phyloP scores from a whole-genome alignment of 2,888 invertebrate genomes.

The Strigamia crassipes region DNA sequence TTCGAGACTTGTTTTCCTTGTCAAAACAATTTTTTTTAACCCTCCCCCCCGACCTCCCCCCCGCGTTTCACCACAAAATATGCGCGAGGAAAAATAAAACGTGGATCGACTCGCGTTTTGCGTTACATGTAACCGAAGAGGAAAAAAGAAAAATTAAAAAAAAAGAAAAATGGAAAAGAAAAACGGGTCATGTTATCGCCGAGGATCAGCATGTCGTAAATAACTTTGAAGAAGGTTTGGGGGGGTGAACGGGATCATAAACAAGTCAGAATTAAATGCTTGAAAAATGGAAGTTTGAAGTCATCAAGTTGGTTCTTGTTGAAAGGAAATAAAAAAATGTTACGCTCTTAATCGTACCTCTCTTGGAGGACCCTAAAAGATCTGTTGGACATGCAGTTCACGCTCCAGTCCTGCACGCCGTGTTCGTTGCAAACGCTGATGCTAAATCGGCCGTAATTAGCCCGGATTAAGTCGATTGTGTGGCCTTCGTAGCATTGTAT shows the following conservation, averaged over 20 bases:
- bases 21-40: slow-evolving; percentile 16
- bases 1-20: slow-evolving; percentile 19
- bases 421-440: slow-evolving; percentile 95
- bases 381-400: slow-evolving; percentile 91
- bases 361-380: slow-evolving; percentile 84
- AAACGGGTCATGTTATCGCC: slow-evolving; percentile 32
- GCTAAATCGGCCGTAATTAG: slow-evolving; percentile 68
- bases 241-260: slow-evolving; percentile 6
- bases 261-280: slow-evolving; percentile 24
- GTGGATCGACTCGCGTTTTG: slow-evolving; percentile 23
- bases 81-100: background rate
- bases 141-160: background rate
- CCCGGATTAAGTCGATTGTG: slow-evolving; percentile 53
- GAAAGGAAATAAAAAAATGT: background rate
- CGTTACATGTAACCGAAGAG: background rate
- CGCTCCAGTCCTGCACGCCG: slow-evolving; percentile 94
- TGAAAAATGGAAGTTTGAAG: background rate
- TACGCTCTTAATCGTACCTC: slow-evolving; percentile 66
- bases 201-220: slow-evolving; percentile 23
- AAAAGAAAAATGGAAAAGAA: background rate
- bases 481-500: slow-evolving; percentile 54
- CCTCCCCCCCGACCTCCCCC: background rate
- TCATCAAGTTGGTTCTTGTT: slow-evolving; percentile 17
- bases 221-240: background rate
- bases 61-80: background rate